Evolutionary conservation across 1,140 invertebrate genomes (phyloP).

Genomic region (Zaprionus tsacasi): DNA sequence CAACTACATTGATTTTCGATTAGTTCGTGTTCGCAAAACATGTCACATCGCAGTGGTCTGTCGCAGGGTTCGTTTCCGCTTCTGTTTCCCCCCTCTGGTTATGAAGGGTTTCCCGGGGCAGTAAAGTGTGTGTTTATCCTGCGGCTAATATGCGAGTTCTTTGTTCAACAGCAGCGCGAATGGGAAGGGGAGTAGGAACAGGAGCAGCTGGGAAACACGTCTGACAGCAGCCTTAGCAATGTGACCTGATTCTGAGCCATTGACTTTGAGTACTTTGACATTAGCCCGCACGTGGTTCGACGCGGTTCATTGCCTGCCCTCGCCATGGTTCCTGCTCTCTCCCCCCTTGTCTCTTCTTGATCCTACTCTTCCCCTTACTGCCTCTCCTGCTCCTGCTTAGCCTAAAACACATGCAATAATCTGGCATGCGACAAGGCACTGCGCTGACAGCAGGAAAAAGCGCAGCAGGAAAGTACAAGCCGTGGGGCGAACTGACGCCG

Average conservation of each 20-base stretch:
- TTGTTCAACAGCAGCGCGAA: constrained; percentile 23
- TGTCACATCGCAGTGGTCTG: constrained; percentile 31
- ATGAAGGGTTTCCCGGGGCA: constrained; percentile 54
- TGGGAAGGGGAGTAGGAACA: constrained; percentile 7
- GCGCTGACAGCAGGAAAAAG: constrained; percentile 41
- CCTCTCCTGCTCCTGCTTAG: constrained; percentile 7
- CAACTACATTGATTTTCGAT: constrained; percentile 77
- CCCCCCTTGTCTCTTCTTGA: too few species aligned
- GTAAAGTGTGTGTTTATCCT: constrained; percentile 19
- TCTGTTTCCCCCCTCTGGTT: not conserved
- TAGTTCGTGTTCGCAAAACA: constrained; percentile 44
- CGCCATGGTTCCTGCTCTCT: not conserved
- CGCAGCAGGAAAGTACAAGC: constrained; percentile 16
- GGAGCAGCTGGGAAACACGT: constrained; percentile 5
- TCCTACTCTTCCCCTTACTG: too few species aligned
- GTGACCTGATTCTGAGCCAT: constrained; percentile 73
- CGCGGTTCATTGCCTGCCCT: not conserved
- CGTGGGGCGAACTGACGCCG: not conserved
- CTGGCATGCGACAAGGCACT: constrained; percentile 62
- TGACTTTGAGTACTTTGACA: constrained; percentile 62
- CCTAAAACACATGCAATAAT: constrained; percentile 69
- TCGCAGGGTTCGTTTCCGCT: constrained; percentile 24
- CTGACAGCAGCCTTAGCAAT: constrained; percentile 53
- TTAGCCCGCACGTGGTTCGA: constrained; percentile 31
- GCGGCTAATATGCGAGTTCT: constrained; percentile 40